Base-by-base conservation (phyloP, 2,797 vertebrate species). In the Bradypus variegatus region DNA sequence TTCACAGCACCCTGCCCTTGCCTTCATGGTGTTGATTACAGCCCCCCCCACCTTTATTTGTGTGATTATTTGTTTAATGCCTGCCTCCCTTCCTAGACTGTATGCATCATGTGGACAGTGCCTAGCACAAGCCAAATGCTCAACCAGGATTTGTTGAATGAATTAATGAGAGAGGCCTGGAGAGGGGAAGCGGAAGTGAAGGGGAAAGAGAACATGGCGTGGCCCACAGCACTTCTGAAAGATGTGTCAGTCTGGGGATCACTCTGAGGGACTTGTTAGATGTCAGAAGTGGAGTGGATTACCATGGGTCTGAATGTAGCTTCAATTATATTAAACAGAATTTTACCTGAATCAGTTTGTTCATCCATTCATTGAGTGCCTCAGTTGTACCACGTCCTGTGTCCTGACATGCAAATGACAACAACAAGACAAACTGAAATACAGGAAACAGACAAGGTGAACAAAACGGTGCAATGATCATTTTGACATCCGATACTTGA, bases 121-220 rank as follows among this genome's bases (percentile, higher is more conserved):
- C 67, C 87, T 67, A 82, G 55, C 78, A 77, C 25, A 92, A 91
- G 92, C 11, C 55, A 91, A 53, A n/a, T 84, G 16, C 18, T 93
- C 21, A 79, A 0, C 36, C 10, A 60, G 80, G 67, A 92, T 31
- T 58, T 87, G 31, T 80, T 83, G 91, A 86, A n/a, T 76, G 60
- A 89, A 80, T 84, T 41, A 65, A 79, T 21, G 41, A 41, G 27
- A 73, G 23, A 29, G 31, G 45, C 4, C 14, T 11, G 19, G 58
- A 31, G 27, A 62, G 55, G 29, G 25, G 58, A 41, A 83, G 31
- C 38, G 48, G 64, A 50, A 83, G 62, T n/a, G 18, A 55, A 83
- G 45, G 62, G 29, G 45, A 84, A 69, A n/a, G 64, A 69, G 33
- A 15, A n/a, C 45, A 67, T 67, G 64, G 48, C n/a, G n/a, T 36